A percentile compares a stretch with the other conserved stretches of the same genome.
Conservation (phyloP, 2,888 invertebrate genomes). For the Ormia ochracea region DNA sequence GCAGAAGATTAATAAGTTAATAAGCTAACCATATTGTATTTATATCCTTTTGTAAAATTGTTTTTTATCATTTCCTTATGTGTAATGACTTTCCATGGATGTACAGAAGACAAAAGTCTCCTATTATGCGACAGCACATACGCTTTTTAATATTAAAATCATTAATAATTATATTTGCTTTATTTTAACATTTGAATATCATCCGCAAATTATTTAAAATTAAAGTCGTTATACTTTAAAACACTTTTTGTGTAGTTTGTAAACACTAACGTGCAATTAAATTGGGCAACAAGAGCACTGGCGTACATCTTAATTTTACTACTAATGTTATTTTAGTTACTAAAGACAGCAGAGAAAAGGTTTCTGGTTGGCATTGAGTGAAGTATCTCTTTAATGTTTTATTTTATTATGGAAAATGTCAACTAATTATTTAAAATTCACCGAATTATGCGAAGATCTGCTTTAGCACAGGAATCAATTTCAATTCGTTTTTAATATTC, state of each 20-base stretch:
- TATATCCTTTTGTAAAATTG: background rate
- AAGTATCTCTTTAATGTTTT: too few species aligned
- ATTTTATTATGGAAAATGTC: too few species aligned
- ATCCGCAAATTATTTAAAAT: background rate
- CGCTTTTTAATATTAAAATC: background rate
- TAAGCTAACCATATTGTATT: constrained; percentile 15
- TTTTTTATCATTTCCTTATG: background rate
- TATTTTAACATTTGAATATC: background rate
- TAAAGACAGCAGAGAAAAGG: too few species aligned
- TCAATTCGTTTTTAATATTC: too few species aligned
- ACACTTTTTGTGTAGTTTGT: background rate
- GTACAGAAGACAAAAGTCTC: background rate
- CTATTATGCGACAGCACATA: background rate
- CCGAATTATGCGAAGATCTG: too few species aligned
- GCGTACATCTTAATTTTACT: too few species aligned
- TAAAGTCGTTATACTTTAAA: background rate
- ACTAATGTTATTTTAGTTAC: too few species aligned
- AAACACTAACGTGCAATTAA: too few species aligned
- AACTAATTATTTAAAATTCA: too few species aligned
- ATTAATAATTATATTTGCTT: background rate
- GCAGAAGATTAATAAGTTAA: background rate
- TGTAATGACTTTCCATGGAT: background rate
- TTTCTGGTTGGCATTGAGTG: too few species aligned
- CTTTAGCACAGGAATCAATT: too few species aligned
- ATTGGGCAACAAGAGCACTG: too few species aligned